These are phyloP conservation scores for Isurus oxyrinchus DNA, from an alignment of 2,113 vertebrate species.

Conservation along the genomic window DNA sequence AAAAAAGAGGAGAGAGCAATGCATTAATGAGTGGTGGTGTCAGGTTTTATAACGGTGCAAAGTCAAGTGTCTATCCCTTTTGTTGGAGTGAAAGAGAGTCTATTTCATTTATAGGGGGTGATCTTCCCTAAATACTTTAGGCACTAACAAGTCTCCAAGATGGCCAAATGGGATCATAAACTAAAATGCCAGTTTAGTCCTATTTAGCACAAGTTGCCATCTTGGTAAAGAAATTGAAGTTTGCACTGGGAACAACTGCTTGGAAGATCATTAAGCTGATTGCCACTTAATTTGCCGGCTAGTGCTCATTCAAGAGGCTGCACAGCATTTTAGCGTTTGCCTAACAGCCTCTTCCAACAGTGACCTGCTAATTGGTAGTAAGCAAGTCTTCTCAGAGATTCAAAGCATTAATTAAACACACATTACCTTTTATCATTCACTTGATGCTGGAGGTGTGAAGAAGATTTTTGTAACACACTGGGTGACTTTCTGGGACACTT, in stretches of 20 bases:
- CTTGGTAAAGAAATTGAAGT: not conserved
- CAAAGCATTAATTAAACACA: not conserved
- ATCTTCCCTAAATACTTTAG: not conserved
- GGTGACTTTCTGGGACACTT: not conserved
- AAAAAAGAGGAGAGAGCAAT: not conserved
- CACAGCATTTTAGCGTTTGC: not conserved
- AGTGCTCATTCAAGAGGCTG: not conserved
- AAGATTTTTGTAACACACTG: not conserved
- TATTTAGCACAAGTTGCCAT: not conserved
- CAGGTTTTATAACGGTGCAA: not conserved
- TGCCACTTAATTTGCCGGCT: not conserved
- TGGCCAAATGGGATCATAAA: not conserved
- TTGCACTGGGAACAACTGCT: not conserved
- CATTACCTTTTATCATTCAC: not conserved
- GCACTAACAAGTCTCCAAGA: not conserved
- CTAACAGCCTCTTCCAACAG: not conserved
- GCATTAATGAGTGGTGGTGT: not conserved
- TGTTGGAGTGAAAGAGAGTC: not conserved
- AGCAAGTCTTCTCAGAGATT: not conserved
- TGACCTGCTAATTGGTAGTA: not conserved
- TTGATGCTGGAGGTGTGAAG: not conserved
- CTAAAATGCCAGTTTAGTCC: not conserved
- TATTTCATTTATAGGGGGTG: not conserved
- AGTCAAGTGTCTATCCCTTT: not conserved
- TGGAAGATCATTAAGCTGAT: not conserved